phyloP scores from a whole-genome alignment of 2,797 vertebrate genomes.

The Diglossa cyanea region DNA sequence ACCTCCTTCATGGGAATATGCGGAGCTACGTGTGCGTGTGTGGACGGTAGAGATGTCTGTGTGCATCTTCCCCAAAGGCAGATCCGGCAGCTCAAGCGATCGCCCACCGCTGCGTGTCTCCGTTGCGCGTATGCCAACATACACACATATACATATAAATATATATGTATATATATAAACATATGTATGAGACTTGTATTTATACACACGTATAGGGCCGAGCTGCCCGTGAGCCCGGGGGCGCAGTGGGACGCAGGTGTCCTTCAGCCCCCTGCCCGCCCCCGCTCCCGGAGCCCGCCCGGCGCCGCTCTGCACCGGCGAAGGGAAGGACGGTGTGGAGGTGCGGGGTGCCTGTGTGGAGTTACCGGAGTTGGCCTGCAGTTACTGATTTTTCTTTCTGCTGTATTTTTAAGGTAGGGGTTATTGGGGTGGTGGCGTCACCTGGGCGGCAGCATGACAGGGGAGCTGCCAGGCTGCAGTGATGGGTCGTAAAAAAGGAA shows the following conservation, averaged over 20 bases:
- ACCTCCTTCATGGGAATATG: neutral
- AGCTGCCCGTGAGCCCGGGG: neutral
- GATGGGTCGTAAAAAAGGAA: neutral
- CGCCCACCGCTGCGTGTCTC: neutral
- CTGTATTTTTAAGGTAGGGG: neutral
- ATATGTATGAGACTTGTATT: accelerated
- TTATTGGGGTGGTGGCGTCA: neutral
- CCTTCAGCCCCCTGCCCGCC: neutral
- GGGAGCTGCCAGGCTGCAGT: neutral
- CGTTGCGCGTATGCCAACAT: neutral
- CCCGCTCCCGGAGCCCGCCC: neutral
- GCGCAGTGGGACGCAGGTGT: neutral
- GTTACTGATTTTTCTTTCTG: neutral
- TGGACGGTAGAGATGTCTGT: accelerated
- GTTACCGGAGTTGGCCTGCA: neutral
- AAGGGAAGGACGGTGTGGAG: neutral
- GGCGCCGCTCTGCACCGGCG: neutral
- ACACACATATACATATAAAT: accelerated
- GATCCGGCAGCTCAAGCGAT: neutral
- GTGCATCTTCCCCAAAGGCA: neutral
- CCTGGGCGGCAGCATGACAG: neutral
- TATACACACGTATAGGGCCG: accelerated
- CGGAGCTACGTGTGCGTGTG: neutral
- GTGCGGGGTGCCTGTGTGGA: neutral
- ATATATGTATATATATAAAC: accelerated